phyloP scores from a whole-genome alignment of 2,888 invertebrate genomes.

The Patella ulyssiponensis region DNA sequence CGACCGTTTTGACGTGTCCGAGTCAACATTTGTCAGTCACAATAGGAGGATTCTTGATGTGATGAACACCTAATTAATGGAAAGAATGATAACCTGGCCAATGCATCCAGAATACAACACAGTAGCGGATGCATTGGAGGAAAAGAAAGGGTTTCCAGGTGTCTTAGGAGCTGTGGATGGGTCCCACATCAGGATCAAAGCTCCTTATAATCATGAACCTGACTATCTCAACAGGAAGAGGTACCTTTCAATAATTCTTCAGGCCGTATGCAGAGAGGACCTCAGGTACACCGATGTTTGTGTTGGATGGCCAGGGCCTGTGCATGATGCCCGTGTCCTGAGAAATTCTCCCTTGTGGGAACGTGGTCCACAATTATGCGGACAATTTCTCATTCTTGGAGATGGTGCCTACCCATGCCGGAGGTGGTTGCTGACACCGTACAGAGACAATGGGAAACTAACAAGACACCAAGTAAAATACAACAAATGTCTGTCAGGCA shows the following conservation, averaged over 20 bases:
- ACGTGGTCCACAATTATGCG: neutral
- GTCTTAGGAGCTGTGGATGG: slow-evolving; percentile 34
- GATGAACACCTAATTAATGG: neutral
- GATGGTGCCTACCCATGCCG: slow-evolving; percentile 32
- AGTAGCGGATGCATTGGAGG: slow-evolving; percentile 21
- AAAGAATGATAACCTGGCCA: slow-evolving; percentile 19
- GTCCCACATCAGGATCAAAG: slow-evolving; percentile 30
- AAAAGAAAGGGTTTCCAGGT: slow-evolving; percentile 26
- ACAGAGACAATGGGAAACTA: slow-evolving; percentile 12
- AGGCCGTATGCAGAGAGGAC: slow-evolving; percentile 23
- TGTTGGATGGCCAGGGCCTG: slow-evolving; percentile 27
- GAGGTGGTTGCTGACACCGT: slow-evolving; percentile 26
- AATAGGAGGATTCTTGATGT: neutral
- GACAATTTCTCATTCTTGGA: neutral
- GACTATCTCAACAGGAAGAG: slow-evolving; percentile 34
- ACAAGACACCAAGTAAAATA: slow-evolving; percentile 16
- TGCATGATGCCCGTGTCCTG: slow-evolving; percentile 29
- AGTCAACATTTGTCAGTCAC: neutral
- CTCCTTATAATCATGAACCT: slow-evolving; percentile 20
- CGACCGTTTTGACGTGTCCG: neutral
- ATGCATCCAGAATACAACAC: slow-evolving; percentile 3
- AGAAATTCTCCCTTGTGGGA: slow-evolving; percentile 14
- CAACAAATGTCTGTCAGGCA: slow-evolving; percentile 28
- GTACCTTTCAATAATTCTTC: slow-evolving; percentile 28
- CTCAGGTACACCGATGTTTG: slow-evolving; percentile 19